Base-by-base conservation (phyloP, 2,797 vertebrate species). In the Novumbra hubbsi region DNA sequence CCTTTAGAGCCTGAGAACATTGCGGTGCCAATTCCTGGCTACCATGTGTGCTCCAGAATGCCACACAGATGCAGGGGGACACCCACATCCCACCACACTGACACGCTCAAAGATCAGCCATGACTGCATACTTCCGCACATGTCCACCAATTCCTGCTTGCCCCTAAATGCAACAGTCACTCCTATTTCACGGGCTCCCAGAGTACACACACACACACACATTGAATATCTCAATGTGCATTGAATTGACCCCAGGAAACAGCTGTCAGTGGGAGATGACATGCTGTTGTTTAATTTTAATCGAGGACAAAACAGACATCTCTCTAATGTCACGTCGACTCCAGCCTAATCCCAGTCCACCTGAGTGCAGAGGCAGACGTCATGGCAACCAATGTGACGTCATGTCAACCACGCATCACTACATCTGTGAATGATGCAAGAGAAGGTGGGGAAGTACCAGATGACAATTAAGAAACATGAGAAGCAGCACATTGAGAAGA, bases 111-210 rank as follows among this genome's bases (percentile, higher is more conserved):
- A n/a, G 12, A 38, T 45, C 72, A 64, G 28, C 62, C 15, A n/a
- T 64, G 79, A 84, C 87, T 84, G 84, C 82, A 85, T 78, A 85
- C 87, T 84, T 83, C 84, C 84, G 81, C 83, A 79, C 83, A 87
- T 86, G 76, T 85, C 74, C 69, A 67, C 77, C 65, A 32, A 67
- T 49, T 71, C 70, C 78, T 76, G 77, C 79, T 82, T 68, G 5
- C 41, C 41, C 41, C 41, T 45, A 45, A 45, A 45, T 8, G 24
- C 55, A 57, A 57, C 55, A 57, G n/a, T 24, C 8, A 57, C 7
- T 9, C 2, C 1, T 21, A 0, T 21, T 57, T 34, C 24, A 30
- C 11, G 45, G 24, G 50, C 16, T 49, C 28, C 63, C 66, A 21
- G 6, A 60, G 41, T 45, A 62, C 50, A 52, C 50, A 27, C 55